phyloP scores from a whole-genome alignment of 2,113 vertebrate genomes.

The Misgurnus mizolepis region DNA sequence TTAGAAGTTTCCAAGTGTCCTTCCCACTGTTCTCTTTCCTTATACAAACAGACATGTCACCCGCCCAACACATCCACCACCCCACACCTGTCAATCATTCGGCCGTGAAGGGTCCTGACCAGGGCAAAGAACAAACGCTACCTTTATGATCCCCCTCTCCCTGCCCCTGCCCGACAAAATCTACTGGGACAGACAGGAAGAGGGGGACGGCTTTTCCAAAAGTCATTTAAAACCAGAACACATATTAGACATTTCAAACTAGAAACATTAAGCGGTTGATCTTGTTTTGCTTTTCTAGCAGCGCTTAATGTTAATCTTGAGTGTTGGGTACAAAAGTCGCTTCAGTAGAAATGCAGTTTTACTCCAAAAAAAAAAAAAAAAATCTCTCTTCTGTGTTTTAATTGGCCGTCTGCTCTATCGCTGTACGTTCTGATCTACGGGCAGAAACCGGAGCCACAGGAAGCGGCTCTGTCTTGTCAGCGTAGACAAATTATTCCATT shows the following conservation, averaged over 20 bases:
- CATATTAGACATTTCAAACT: background rate
- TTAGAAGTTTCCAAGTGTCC: slow-evolving; percentile 10
- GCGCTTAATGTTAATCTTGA: background rate
- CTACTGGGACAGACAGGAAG: slow-evolving; percentile 73
- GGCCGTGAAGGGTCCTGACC: slow-evolving; percentile 59
- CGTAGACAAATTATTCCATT: slow-evolving; percentile 75
- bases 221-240: slow-evolving; percentile 54
- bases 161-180: slow-evolving; percentile 55
- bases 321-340: background rate
- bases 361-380: no score
- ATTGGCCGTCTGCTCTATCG: slow-evolving; percentile 45
- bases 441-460: slow-evolving; percentile 80
- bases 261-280: background rate
- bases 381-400: slow-evolving; percentile 37
- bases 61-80: slow-evolving; percentile 45
- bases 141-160: slow-evolving; percentile 66
- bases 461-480: slow-evolving; percentile 82
- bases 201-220: slow-evolving; percentile 62
- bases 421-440: slow-evolving; percentile 61
- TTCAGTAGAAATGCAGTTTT: no score
- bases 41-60: slow-evolving; percentile 56
- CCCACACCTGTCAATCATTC: slow-evolving; percentile 67
- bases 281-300: background rate
- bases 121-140: slow-evolving; percentile 68
- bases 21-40: slow-evolving; percentile 48